Percentiles rank a stretch among this genome's conserved stretches.
phyloP scores from a whole-genome alignment of 23 tunicate species.

The Ascidia mentula region DNA sequence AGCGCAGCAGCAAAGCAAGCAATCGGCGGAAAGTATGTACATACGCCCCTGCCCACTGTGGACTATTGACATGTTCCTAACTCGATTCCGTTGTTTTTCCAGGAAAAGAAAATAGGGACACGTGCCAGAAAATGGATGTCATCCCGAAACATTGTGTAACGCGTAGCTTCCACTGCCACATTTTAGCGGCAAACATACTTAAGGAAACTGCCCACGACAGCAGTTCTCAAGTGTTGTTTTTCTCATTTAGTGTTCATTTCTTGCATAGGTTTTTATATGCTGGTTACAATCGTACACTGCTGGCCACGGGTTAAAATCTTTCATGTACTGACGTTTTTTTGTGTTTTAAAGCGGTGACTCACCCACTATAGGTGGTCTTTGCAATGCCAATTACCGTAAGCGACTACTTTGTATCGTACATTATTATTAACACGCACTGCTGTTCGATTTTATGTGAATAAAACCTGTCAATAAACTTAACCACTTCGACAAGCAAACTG shows the following conservation, averaged over 20 bases:
- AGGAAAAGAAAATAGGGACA: not conserved
- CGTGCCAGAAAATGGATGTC: no score
- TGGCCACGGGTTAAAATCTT: not conserved
- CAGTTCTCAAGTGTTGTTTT: no score
- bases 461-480: slow-evolving; percentile 1
- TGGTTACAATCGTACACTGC: not conserved
- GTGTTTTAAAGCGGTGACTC: no score
- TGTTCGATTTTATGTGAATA: slow-evolving; percentile 2
- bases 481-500: no score
- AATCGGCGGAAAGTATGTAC: not conserved
- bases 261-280: slow-evolving; percentile 8
- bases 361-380: not conserved
- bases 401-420: not conserved
- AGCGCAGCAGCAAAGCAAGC: not conserved
- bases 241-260: slow-evolving; percentile 2
- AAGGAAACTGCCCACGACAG: no score
- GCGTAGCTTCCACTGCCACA: no score
- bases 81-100: not conserved
- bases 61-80: not conserved
- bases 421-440: slow-evolving; percentile 5
- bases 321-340: no score
- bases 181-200: no score
- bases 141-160: no score
- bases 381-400: not conserved
- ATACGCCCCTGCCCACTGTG: not conserved